Percentiles rank a stretch among this genome's conserved stretches.
These are phyloP conservation scores for Macaria notata DNA, from an alignment of 2,888 invertebrate species.

Conservation along the genomic window DNA sequence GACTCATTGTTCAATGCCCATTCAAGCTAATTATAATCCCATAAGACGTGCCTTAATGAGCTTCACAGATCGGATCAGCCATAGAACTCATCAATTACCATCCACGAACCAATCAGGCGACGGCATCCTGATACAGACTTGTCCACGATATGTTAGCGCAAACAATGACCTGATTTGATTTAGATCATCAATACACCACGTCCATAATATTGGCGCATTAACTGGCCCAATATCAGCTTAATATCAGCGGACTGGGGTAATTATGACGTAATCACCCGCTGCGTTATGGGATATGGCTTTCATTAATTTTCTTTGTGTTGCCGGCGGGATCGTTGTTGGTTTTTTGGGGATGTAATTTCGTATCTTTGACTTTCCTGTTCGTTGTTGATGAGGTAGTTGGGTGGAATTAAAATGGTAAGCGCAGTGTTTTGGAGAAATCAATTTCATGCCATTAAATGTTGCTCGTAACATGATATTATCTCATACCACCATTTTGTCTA, in stretches of 20 bases:
- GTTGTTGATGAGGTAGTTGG: too few relatives aligned
- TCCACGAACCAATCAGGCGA: constrained; percentile 11
- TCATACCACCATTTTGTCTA: too few relatives aligned
- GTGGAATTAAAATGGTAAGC: too few relatives aligned
- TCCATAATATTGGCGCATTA: constrained; percentile 49
- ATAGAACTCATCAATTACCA: constrained; percentile 6
- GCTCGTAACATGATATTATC: too few relatives aligned
- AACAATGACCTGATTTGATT: constrained; percentile 56
- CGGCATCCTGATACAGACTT: constrained; percentile 26
- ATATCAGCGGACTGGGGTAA: constrained; percentile 41
- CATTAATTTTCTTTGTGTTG: constrained; percentile 36
- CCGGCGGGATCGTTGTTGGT: constrained; percentile 22
- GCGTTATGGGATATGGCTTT: constrained; percentile 30
- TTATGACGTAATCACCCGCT: constrained; percentile 45
- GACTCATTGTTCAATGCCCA: too few relatives aligned
- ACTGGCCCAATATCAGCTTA: constrained; percentile 46
- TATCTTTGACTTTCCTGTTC: neutral
- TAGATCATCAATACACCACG: constrained; percentile 46
- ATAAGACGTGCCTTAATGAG: constrained; percentile 1
- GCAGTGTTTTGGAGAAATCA: too few relatives aligned
- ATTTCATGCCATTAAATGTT: too few relatives aligned
- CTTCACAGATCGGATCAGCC: constrained; percentile 7
- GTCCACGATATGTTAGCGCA: constrained; percentile 38
- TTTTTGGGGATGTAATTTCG: constrained; percentile 12
- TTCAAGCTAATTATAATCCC: neutral